Base-by-base conservation (phyloP, 2,113 vertebrate species). In the Junco hyemalis region DNA sequence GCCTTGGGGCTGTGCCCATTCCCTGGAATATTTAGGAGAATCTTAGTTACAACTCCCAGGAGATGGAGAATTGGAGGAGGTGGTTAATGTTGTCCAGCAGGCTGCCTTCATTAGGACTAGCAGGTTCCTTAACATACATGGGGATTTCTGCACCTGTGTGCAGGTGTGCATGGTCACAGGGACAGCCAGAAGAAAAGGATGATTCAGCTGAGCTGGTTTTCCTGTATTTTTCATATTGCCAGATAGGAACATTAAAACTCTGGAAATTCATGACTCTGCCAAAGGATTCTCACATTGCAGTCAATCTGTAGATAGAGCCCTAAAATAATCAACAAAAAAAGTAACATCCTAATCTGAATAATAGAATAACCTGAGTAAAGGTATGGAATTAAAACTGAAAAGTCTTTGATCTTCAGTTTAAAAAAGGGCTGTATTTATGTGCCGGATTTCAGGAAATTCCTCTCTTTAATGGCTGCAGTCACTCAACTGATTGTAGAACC, bases 1-100 rank as follows among this genome's bases (percentile, higher is more conserved):
- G 29, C 47, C 40, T 40, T 4, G 12, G 0, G 61, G 24, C 21
- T 0, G 1, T 40, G 47, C 0, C 25, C n/a, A 35, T 25, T 35
- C 21, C n/a, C n/a, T 54, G 47, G 29, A 40, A 18, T 61, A 12
- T n/a, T 83, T 25, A 44, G 31, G 78, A 69, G 36, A 81, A 73
- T 8, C 20, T 9, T 40, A 61, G 19, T 61, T 70, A n/a, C 4
- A 83, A 2, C 3, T 3, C 11, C 31, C 9, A 25, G 26, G 48
- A 59, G 38, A 25, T 2, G 9, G 10, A 78, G 36, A 53, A 44
- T 23, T 36, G 28, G 18, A 31, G 72, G 50, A 48, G 38, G 28
- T 48, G 60, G 3, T 40, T 36, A 33, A 63, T 3, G 12, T 4
- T 45, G 12, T 31, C 68, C 38, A 42, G 38, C 25, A 79, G 17